Base-by-base conservation (phyloP, 2,113 vertebrate genomes). In the Cheirogaleus medius region DNA sequence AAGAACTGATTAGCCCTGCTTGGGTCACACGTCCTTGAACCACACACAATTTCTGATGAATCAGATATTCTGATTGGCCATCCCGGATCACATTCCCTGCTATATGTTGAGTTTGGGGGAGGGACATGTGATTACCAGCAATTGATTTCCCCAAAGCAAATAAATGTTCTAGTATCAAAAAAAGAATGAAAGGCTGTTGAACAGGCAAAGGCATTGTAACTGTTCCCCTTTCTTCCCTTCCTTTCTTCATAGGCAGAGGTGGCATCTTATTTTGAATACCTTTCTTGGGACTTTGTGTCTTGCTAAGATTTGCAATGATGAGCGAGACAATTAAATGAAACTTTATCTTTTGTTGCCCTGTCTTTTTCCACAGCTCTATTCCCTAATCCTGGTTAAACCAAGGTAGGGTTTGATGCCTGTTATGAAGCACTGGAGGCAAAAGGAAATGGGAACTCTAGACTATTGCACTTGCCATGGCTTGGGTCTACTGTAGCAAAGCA, bases 261-360 rank as follows among this genome's bases (percentile, higher is more conserved):
- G 21, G 39, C 25, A 58, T 49, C 71, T 91, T 60, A 27, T 66
- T 88, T 42, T 77, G 71, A 96, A 83, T 32, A 27, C 23, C 27
- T 91, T 66, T 54, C 82, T 97, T 85, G 42, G 10, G 34, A 68
- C 47, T 68, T 69, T 86, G 10, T 21, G 85, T 95, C 54, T 82
- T 69, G 34, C 18, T 39, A 54, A 29, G 54, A 60, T 91, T 78
- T 77, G n/a, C 12, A 49, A 0, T 47, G 47, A 68, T 21, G 7
- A 90, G 71, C 42, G 4, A 10, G 71, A 78, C 13, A 54, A 3
- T 27, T 29, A 93, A 80, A 60, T 20, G 32, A 88, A 82, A 49
- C 23, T 60, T 39, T 21, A 17, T 60, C 74, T 37, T 91, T 60
- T 78, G 34, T 68, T 47, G 6, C 42, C 77, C 8, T 68, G 21